A percentile compares a stretch with the other conserved stretches of the same genome.
Evolutionary conservation across 2,113 vertebrate genomes (phyloP).

Genomic region (Myocastor coypus): DNA sequence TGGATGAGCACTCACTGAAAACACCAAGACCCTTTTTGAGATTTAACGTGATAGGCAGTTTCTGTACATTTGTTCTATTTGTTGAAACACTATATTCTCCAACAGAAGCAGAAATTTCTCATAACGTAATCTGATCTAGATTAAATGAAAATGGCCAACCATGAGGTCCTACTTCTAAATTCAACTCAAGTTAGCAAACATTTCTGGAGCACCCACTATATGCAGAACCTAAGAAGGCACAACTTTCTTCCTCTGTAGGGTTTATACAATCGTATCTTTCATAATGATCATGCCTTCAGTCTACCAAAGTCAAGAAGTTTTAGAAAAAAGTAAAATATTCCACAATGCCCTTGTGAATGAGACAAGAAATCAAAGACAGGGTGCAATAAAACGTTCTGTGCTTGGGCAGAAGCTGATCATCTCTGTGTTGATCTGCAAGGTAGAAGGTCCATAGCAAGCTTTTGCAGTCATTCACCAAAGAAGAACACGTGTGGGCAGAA

Average conservation of each 20-base stretch:
- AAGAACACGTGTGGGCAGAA: background rate
- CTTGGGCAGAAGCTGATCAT: background rate
- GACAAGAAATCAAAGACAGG: background rate
- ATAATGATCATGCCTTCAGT: background rate
- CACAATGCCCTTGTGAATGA: background rate
- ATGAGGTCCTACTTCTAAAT: background rate
- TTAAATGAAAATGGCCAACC: conserved; percentile 10
- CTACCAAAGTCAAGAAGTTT: background rate
- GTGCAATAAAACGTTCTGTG: background rate
- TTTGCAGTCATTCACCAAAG: background rate
- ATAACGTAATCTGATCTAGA: background rate
- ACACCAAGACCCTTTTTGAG: background rate
- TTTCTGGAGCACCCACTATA: background rate
- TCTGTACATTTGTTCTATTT: background rate
- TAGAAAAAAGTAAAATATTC: background rate
- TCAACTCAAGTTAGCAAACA: conserved; percentile 7
- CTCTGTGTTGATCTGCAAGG: background rate
- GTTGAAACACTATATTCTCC: background rate
- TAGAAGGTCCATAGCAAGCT: background rate
- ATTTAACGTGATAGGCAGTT: conserved; percentile 6
- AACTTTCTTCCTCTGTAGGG: background rate
- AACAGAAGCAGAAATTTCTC: background rate
- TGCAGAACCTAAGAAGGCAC: background rate
- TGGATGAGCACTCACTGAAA: background rate
- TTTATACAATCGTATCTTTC: background rate